Conservation (phyloP, 2,888 invertebrate species). For the Amorpha juglandis region DNA sequence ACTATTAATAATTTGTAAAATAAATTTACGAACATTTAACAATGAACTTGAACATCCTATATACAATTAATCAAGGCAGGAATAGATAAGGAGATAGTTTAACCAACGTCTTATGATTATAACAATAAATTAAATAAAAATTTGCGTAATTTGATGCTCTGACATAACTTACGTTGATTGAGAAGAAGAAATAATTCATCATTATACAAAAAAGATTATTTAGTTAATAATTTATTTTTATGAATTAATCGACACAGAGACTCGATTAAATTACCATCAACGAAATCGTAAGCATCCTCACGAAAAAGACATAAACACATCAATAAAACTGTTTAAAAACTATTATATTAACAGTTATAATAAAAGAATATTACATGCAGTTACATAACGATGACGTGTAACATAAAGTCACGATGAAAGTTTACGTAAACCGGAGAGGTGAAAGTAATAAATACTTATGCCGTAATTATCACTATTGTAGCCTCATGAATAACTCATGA, state of each 20-base stretch:
- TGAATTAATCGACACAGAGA: not conserved
- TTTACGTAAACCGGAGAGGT: slow-evolving; percentile 65
- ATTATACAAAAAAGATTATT: not conserved
- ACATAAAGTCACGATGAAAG: slow-evolving; percentile 64
- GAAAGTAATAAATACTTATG: slow-evolving; percentile 68
- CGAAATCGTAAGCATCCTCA: not conserved
- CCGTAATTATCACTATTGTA: slow-evolving; percentile 70
- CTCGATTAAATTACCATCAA: not conserved
- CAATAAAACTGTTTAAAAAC: not conserved
- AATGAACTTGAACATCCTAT: not conserved
- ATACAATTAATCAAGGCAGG: not conserved
- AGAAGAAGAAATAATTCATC: not conserved
- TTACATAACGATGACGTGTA: slow-evolving; percentile 48
- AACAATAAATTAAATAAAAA: no score
- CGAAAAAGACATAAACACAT: not conserved
- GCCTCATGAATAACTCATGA: slow-evolving; percentile 68
- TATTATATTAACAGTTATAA: not conserved
- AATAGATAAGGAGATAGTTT: no score
- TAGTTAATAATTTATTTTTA: no score
- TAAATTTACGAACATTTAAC: not conserved
- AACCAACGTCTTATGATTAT: no score
- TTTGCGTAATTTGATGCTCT: no score
- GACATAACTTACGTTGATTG: no score
- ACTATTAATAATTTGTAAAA: not conserved
- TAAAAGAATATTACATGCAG: slow-evolving; percentile 9